These are phyloP conservation scores for Aphidius ervi DNA, from an alignment of 1,140 invertebrate genomes.

Conservation along the genomic window DNA sequence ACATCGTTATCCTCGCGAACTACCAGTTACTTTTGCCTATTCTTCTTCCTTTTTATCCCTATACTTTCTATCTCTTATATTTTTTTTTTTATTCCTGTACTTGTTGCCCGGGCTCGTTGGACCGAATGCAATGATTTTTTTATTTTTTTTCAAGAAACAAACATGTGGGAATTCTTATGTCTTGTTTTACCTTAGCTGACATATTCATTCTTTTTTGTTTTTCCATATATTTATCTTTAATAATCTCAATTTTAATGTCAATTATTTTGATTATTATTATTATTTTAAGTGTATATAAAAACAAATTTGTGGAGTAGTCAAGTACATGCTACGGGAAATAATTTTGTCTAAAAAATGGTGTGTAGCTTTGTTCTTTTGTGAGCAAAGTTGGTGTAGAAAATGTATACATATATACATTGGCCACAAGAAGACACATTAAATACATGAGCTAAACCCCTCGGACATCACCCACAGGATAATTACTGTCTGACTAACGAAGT, in stretches of 20 bases:
- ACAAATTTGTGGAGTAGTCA: not conserved
- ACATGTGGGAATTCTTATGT: constrained; percentile 17
- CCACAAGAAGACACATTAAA: not conserved
- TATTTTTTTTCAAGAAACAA: constrained; percentile 12
- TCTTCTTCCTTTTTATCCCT: too few species aligned
- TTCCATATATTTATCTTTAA: too few species aligned
- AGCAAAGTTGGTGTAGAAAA: not conserved
- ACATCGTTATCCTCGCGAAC: constrained; percentile 41
- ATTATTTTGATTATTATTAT: too few species aligned
- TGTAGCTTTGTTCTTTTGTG: not conserved
- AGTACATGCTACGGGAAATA: not conserved
- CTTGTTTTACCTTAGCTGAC: not conserved
- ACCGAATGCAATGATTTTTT: too few species aligned
- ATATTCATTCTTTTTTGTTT: not conserved
- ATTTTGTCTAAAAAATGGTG: not conserved
- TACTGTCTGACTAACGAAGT: constrained; percentile 35
- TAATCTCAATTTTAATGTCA: too few species aligned
- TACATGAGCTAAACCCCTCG: constrained; percentile 7
- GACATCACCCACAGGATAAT: constrained; percentile 26
- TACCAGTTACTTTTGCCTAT: too few species aligned
- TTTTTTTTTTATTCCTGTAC: too few species aligned
- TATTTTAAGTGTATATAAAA: not conserved
- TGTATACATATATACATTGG: not conserved
- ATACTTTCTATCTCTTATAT: too few species aligned
- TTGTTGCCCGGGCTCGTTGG: too few species aligned